phyloP scores from a whole-genome alignment of 2,113 vertebrate species.

The Takifugu bimaculatus region DNA sequence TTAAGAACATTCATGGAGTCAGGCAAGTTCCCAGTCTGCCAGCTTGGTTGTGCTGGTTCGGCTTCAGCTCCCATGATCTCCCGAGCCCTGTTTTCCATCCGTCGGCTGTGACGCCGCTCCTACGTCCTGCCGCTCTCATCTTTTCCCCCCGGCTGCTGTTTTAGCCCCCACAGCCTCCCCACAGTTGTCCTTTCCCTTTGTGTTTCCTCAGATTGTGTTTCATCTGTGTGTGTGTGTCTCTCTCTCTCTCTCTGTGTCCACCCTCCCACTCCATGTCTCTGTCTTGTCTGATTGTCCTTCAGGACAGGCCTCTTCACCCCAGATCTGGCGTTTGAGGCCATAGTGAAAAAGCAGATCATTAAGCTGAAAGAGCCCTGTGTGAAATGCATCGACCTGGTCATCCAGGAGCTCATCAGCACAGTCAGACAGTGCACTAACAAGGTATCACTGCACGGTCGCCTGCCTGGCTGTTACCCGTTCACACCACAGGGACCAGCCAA shows the following conservation, averaged over 20 bases:
- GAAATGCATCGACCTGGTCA: conserved; percentile 96
- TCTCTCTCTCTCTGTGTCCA: not conserved
- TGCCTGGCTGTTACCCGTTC: conserved; percentile 25
- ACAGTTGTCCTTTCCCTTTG: not conserved
- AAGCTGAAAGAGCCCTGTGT: conserved; percentile 98
- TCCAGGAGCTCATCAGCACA: conserved; percentile 96
- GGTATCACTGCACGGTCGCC: conserved; percentile 76
- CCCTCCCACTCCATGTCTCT: conserved; percentile 36
- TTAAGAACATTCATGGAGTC: conserved; percentile 98
- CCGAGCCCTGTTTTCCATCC: conserved; percentile 4
- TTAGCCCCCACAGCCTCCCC: not conserved
- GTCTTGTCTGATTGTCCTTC: conserved; percentile 60
- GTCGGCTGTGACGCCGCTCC: not conserved
- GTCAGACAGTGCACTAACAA: conserved; percentile 95
- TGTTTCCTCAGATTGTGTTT: not conserved
- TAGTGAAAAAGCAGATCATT: conserved; percentile 98
- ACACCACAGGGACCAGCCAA: conserved; percentile 20
- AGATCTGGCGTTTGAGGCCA: conserved; percentile 97
- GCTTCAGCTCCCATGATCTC: not conserved
- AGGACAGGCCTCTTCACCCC: conserved; percentile 99
- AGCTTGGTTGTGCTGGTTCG: conserved; percentile 7
- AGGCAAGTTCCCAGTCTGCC: conserved; percentile 80
- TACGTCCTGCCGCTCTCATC: conserved; percentile 5
- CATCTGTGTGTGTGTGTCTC: not conserved
- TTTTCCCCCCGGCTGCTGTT: not conserved